Conservation (phyloP, 2,113 vertebrate genomes). For the Pseudorectes ferrugineus region DNA sequence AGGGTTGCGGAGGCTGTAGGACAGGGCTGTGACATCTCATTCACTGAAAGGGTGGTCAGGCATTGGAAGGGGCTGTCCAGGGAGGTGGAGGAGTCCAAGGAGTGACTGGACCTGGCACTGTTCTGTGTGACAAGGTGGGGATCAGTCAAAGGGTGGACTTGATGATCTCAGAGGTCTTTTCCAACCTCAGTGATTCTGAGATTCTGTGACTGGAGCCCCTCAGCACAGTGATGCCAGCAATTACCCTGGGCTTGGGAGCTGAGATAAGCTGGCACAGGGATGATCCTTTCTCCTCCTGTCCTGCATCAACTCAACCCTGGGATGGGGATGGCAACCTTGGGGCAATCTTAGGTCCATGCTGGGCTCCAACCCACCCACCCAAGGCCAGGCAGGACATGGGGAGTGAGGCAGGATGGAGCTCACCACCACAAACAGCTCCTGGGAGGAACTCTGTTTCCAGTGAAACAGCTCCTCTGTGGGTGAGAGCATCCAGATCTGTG, state of each 20-base stretch:
- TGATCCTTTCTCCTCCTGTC: not conserved
- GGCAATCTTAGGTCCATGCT: fast-evolving
- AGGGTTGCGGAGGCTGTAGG: not conserved
- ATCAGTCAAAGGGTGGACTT: not conserved
- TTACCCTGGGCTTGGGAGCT: not conserved
- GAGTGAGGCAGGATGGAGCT: not conserved
- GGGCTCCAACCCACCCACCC: not conserved
- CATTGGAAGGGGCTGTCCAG: not conserved
- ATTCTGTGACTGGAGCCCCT: constrained; percentile 46
- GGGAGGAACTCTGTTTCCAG: not conserved
- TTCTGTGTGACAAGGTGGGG: not conserved
- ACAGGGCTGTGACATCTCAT: not conserved
- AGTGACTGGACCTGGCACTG: not conserved
- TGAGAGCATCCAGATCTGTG: not conserved
- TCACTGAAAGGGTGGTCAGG: not conserved
- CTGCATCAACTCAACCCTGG: not conserved
- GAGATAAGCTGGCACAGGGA: not conserved
- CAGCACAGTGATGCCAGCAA: not conserved
- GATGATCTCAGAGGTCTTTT: not conserved
- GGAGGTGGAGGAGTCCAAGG: not conserved
- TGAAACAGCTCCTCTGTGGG: not conserved
- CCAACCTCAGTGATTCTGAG: not conserved
- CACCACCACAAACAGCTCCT: not conserved
- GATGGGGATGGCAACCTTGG: not conserved
- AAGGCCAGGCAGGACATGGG: not conserved